Percentiles rank a stretch among this genome's conserved stretches.
Evolutionary conservation across 2,888 invertebrate species (phyloP).

Genomic region (Metacarcinus magister): DNA sequence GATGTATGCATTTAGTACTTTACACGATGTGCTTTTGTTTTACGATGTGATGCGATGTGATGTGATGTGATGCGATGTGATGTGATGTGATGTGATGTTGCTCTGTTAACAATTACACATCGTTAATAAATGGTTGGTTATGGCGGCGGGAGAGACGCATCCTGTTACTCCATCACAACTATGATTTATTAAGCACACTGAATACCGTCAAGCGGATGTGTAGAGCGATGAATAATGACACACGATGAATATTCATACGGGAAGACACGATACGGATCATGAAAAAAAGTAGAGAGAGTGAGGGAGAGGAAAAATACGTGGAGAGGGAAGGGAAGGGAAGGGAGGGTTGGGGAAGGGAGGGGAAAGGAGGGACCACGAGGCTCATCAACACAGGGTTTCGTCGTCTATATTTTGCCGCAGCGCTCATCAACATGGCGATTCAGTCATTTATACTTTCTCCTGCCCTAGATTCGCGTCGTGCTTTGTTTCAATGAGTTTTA

Average conservation of each 20-base stretch:
- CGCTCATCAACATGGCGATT: slow-evolving; percentile 39
- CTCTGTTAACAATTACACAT: slow-evolving; percentile 7
- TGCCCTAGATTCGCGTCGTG: not conserved
- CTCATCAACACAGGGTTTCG: slow-evolving; percentile 18
- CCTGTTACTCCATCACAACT: slow-evolving; percentile 48
- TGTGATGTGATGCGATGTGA: no score
- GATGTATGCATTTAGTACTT: not conserved
- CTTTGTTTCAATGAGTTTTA: slow-evolving; percentile 4
- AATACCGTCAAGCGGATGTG: slow-evolving; percentile 69
- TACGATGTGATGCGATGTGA: not conserved
- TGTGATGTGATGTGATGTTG: not conserved
- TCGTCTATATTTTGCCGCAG: slow-evolving; percentile 15
- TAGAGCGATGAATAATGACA: slow-evolving; percentile 74
- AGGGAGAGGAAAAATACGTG: not conserved
- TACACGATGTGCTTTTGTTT: not conserved
- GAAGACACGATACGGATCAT: slow-evolving; percentile 69
- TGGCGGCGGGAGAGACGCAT: not conserved
- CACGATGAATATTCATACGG: slow-evolving; percentile 76
- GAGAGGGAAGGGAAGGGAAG: not conserved
- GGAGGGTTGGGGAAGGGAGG: not conserved
- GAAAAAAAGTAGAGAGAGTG: not conserved
- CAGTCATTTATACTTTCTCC: slow-evolving; percentile 44
- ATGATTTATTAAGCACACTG: slow-evolving; percentile 71
- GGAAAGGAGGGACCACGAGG: not conserved
- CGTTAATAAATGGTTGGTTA: slow-evolving; percentile 7